Conservation (phyloP, 2,797 vertebrate genomes). For the Tympanoctomys barrerae region DNA sequence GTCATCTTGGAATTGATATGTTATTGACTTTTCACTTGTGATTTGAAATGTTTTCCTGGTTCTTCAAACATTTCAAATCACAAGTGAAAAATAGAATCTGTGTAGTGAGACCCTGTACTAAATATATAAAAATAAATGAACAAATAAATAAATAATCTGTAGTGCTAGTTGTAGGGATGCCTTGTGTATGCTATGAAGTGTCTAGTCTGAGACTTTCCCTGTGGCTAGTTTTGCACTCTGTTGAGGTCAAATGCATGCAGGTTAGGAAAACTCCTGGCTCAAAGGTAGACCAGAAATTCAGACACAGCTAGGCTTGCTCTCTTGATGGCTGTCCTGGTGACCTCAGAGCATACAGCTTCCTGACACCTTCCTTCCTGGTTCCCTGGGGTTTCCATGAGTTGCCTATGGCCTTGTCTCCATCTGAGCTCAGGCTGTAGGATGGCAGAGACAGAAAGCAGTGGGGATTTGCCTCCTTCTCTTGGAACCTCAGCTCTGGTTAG, state of each 20-base stretch:
- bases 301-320: background rate
- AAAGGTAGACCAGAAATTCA: background rate
- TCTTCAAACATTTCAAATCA: background rate
- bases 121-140: too few species aligned
- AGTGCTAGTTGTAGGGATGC: background rate
- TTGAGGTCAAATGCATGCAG: background rate
- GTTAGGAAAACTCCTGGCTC: background rate
- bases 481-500: background rate
- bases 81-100: too few species aligned
- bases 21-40: background rate
- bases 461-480: background rate
- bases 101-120: too few species aligned
- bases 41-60: constrained; percentile 10
- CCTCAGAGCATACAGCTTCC: background rate
- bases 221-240: background rate
- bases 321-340: background rate
- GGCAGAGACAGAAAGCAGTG: background rate
- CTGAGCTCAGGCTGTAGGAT: background rate
- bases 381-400: background rate
- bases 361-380: background rate
- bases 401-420: background rate
- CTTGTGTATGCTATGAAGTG: background rate
- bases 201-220: background rate
- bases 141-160: background rate
- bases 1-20: background rate